Percentiles rank a stretch among this genome's conserved stretches.
phyloP scores from a whole-genome alignment of 2,113 vertebrate species.

The Vicugna pacos region DNA sequence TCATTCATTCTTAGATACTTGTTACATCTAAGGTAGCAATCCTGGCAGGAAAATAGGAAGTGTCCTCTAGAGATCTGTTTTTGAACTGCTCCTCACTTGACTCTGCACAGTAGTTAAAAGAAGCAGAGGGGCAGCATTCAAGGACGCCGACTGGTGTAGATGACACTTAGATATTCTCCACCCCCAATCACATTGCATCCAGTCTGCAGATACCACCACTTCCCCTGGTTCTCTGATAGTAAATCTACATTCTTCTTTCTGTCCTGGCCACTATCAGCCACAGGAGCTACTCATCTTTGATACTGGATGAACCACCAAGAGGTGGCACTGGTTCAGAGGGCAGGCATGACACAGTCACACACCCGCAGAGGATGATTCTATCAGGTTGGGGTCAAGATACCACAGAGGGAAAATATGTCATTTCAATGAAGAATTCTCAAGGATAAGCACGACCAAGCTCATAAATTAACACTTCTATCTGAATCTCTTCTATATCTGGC shows the following conservation, averaged over 20 bases:
- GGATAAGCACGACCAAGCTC: background rate
- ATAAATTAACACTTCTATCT: background rate
- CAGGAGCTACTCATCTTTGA: background rate
- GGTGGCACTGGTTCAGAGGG: background rate
- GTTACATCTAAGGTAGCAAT: background rate
- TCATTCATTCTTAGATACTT: background rate
- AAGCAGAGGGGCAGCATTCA: background rate
- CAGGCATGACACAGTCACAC: background rate
- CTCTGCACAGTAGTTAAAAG: background rate
- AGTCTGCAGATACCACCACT: background rate
- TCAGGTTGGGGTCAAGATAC: background rate
- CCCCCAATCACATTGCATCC: fast-evolving
- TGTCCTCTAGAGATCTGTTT: background rate
- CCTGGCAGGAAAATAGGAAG: background rate
- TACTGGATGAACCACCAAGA: background rate
- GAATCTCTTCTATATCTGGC: background rate
- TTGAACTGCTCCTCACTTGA: background rate
- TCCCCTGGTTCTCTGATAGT: background rate
- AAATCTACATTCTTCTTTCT: background rate
- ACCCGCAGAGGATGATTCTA: background rate
- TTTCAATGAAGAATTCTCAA: background rate
- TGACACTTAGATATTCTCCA: background rate
- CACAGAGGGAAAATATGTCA: fast-evolving
- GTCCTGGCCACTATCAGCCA: background rate
- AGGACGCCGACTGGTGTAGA: background rate